These are phyloP conservation scores for Drosophila pullipes DNA, from an alignment of 2,888 invertebrate species.

Conservation along the genomic window DNA sequence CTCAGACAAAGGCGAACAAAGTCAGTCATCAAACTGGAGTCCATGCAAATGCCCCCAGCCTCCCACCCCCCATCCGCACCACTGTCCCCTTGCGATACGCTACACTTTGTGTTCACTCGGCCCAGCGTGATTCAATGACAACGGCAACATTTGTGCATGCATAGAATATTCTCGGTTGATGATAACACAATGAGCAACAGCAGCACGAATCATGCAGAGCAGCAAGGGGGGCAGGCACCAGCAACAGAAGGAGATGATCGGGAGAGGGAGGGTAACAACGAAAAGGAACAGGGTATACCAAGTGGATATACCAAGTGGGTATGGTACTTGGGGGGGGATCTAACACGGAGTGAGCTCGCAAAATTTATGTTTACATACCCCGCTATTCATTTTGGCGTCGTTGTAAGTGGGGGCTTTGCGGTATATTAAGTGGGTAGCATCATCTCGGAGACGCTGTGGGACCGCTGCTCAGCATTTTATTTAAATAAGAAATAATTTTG, in stretches of 20 bases:
- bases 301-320: neutral
- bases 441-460: slow-evolving; percentile 52
- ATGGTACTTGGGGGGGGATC: neutral
- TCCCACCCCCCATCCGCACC: neutral
- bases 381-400: slow-evolving; percentile 74
- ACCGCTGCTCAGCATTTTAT: slow-evolving; percentile 72
- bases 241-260: neutral
- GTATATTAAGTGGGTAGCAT: slow-evolving; percentile 79
- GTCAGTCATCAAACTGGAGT: slow-evolving; percentile 64
- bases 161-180: slow-evolving; percentile 80
- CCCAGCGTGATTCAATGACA: slow-evolving; percentile 79
- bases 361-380: slow-evolving; percentile 82
- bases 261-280: neutral
- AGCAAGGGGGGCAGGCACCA: neutral
- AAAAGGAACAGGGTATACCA: slow-evolving; percentile 3
- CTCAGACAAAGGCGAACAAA: slow-evolving; percentile 63
- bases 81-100: neutral
- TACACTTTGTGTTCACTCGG: slow-evolving; percentile 20
- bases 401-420: slow-evolving; percentile 80
- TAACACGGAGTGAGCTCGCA: slow-evolving; percentile 66
- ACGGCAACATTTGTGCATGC: slow-evolving; percentile 82
- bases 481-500: slow-evolving; percentile 83
- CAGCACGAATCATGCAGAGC: slow-evolving; percentile 9
- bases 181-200: slow-evolving; percentile 72
- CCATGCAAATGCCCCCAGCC: slow-evolving; percentile 46